Conservation (phyloP, 2,113 vertebrate species). For the Psettodes erumei region DNA sequence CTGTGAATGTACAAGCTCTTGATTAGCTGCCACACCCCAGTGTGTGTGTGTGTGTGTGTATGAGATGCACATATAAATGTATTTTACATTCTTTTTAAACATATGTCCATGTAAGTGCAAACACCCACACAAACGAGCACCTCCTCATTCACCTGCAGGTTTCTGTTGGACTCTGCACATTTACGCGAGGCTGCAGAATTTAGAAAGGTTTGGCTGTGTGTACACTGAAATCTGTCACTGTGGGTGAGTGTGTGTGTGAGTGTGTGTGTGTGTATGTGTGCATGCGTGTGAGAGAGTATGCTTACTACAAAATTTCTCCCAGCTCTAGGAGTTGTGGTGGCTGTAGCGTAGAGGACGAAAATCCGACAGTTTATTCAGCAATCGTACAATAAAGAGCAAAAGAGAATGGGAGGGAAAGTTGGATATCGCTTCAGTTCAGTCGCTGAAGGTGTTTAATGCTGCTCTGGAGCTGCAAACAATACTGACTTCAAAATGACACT, state of each 20-base stretch:
- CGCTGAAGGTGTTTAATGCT: neutral
- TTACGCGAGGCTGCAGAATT: neutral
- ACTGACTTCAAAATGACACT: neutral
- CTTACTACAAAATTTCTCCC: neutral
- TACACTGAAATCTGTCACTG: neutral
- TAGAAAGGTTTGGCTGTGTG: neutral
- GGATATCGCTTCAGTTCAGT: neutral
- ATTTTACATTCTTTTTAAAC: neutral
- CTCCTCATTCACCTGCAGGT: neutral
- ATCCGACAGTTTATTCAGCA: conserved; percentile 3
- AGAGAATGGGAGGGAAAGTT: neutral
- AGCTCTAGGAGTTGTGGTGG: neutral
- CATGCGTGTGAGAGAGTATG: neutral
- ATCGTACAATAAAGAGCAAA: neutral
- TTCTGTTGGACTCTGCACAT: neutral
- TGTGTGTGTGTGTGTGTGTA: too few species aligned
- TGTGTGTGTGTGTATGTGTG: neutral
- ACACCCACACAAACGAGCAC: neutral
- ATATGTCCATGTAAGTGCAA: neutral
- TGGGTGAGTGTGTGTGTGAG: neutral
- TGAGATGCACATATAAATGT: neutral
- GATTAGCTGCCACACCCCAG: conserved; percentile 57
- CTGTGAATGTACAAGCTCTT: conserved; percentile 50
- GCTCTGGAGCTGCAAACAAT: neutral
- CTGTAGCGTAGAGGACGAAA: conserved; percentile 1